phyloP scores from a whole-genome alignment of 2,888 invertebrate species.

The Calameuta idolon region DNA sequence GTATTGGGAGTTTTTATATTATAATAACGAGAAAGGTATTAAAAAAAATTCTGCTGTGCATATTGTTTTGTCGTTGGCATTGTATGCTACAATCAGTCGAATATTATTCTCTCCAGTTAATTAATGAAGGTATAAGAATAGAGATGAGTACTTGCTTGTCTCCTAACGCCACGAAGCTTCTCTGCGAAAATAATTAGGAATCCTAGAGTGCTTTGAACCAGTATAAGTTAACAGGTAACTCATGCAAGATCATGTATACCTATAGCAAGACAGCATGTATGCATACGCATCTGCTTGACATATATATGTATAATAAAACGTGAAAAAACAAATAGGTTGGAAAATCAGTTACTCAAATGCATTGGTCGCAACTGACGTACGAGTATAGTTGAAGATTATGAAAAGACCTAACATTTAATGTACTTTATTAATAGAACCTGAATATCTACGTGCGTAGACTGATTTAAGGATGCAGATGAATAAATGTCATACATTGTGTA shows the following conservation, averaged over 20 bases:
- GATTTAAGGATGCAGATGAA: slow-evolving; percentile 1
- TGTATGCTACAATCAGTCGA: background rate
- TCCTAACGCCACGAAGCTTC: background rate
- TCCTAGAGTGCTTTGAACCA: background rate
- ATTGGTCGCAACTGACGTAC: background rate
- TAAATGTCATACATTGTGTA: slow-evolving; percentile 10
- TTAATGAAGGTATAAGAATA: background rate
- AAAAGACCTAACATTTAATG: background rate
- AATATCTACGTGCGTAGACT: background rate
- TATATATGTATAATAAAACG: background rate
- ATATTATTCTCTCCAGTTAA: background rate
- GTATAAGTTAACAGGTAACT: background rate
- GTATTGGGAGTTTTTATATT: too few species aligned
- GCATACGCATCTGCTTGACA: background rate
- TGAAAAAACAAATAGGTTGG: background rate
- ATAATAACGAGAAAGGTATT: too few species aligned
- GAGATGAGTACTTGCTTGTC: background rate
- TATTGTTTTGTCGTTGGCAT: too few species aligned
- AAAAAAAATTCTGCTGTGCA: too few species aligned
- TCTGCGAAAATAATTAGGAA: background rate
- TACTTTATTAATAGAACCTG: background rate
- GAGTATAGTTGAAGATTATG: background rate
- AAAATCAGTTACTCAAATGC: background rate
- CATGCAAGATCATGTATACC: background rate
- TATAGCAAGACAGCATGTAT: background rate